These are phyloP conservation scores for Premnoplex brunnescens DNA, from an alignment of 2,797 vertebrate genomes.

Conservation along the genomic window DNA sequence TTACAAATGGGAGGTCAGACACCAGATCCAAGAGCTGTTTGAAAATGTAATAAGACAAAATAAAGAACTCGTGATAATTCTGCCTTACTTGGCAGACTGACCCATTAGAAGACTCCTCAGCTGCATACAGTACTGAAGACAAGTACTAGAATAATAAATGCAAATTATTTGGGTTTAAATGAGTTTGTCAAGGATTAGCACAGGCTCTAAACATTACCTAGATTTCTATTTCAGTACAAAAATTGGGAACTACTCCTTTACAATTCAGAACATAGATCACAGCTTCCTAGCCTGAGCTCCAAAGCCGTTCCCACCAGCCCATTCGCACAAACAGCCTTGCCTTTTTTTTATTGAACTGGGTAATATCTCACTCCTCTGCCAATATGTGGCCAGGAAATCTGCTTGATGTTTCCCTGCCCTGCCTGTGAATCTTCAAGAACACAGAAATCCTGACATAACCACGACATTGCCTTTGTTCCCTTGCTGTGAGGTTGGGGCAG, in stretches of 20 bases:
- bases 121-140: not conserved
- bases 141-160: not conserved
- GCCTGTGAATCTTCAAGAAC: not conserved
- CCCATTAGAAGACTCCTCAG: not conserved
- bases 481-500: not conserved
- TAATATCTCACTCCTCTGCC: not conserved
- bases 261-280: not conserved
- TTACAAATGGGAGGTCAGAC: constrained; percentile 48
- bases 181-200: not conserved
- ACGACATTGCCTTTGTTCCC: not conserved
- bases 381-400: accelerated
- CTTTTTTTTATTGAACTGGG: not conserved
- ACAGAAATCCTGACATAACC: not conserved
- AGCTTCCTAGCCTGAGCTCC: not conserved
- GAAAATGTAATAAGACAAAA: constrained; percentile 8
- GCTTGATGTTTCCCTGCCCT: not conserved
- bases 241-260: not conserved
- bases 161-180: not conserved
- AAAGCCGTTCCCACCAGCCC: not conserved
- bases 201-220: not conserved
- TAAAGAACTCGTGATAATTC: not conserved
- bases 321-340: accelerated
- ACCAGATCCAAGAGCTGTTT: constrained; percentile 1
- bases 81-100: not conserved
- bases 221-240: not conserved